Evolutionary conservation across 2,113 vertebrate genomes (phyloP).

Genomic region (Abramis brama): DNA sequence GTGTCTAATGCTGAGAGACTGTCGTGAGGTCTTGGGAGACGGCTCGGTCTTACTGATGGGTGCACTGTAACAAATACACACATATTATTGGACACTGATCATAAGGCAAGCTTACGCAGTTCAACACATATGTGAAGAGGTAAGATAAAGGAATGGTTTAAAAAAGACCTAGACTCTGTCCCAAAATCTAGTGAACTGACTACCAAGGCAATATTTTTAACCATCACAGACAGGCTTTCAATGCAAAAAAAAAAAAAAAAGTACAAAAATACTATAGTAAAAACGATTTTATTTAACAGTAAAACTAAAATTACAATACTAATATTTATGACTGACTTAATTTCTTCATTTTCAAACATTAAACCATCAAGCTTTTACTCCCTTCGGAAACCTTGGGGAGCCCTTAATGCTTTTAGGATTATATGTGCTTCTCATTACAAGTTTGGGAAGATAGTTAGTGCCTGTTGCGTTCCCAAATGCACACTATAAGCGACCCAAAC

Average conservation of each 20-base stretch:
- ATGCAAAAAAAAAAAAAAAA: background rate
- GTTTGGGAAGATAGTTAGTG: background rate
- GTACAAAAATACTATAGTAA: background rate
- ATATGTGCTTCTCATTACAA: background rate
- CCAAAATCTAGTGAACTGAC: background rate
- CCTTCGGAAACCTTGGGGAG: background rate
- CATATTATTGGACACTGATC: background rate
- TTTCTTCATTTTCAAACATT: too few relatives aligned
- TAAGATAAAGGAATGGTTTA: background rate
- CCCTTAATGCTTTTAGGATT: too few relatives aligned
- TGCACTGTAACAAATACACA: slow-evolving; percentile 59
- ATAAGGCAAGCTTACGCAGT: background rate
- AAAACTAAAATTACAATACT: background rate
- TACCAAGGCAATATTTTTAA: background rate
- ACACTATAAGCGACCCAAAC: background rate
- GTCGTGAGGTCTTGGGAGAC: slow-evolving; percentile 89
- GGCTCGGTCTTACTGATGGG: slow-evolving; percentile 86
- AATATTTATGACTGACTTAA: too few relatives aligned
- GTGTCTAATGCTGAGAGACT: slow-evolving; percentile 90
- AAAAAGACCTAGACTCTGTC: background rate
- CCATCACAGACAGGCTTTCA: background rate
- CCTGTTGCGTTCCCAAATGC: background rate
- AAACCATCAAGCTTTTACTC: background rate
- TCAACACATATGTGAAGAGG: background rate
- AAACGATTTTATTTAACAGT: background rate